Conservation (phyloP, 2,888 invertebrate genomes). For the Cheilosia urbana region DNA sequence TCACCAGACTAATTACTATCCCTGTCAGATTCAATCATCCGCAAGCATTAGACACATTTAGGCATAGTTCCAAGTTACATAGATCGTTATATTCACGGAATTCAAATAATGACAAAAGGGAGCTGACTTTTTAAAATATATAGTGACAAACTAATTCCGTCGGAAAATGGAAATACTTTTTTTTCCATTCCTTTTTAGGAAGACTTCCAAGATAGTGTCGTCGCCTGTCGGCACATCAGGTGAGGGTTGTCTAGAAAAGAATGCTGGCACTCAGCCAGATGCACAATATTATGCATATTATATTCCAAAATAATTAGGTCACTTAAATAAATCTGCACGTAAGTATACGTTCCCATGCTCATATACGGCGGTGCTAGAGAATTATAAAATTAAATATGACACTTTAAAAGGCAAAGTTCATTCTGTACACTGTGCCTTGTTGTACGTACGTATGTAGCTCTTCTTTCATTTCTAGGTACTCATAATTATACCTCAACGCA, state of each 20-base stretch:
- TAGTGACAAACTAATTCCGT: conserved; percentile 14
- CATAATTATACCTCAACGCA: no score
- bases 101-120: conserved; percentile 50
- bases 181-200: conserved; percentile 32
- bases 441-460: no score
- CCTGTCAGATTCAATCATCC: conserved; percentile 20
- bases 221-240: conserved; percentile 33
- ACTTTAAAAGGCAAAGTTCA: conserved; percentile 35
- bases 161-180: conserved; percentile 15
- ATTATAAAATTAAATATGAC: conserved; percentile 23
- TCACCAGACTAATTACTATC: conserved; percentile 48
- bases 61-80: conserved; percentile 40
- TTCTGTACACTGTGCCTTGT: background rate
- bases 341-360: conserved; percentile 8
- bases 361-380: background rate
- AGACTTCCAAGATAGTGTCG: conserved; percentile 36
- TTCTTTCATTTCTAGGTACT: no score
- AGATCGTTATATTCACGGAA: conserved; percentile 40
- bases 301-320: conserved; percentile 49
- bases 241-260: conserved; percentile 11
- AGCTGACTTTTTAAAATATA: conserved; percentile 8
- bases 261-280: conserved; percentile 50
- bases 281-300: conserved; percentile 24
- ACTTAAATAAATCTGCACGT: conserved; percentile 46
- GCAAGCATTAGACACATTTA: conserved; percentile 37